These are phyloP conservation scores for Apoderus coryli DNA, from an alignment of 2,888 invertebrate genomes.

Conservation along the genomic window DNA sequence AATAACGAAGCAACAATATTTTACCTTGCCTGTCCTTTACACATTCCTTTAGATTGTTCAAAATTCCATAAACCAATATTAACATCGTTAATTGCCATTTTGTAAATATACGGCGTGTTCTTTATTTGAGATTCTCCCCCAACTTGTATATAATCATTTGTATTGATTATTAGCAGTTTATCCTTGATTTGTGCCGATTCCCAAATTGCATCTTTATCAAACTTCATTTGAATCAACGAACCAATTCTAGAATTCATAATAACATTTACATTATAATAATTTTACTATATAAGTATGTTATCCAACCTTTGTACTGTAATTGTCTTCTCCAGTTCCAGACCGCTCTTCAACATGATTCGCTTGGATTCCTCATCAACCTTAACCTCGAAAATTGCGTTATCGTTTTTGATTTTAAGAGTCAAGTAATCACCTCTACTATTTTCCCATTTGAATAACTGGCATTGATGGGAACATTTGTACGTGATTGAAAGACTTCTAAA, in stretches of 20 bases:
- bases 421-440: conserved; percentile 3
- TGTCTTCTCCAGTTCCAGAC: conserved; percentile 15
- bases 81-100: conserved; percentile 59
- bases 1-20: too few relatives aligned
- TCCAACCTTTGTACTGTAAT: conserved; percentile 16
- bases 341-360: conserved; percentile 13
- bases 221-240: conserved; percentile 18
- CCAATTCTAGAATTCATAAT: conserved; percentile 19
- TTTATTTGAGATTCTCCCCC: conserved; percentile 16
- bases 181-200: conserved; percentile 13
- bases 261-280: too few relatives aligned
- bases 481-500: conserved; percentile 21
- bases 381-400: not conserved
- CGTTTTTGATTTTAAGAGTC: not conserved
- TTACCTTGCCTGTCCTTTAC: conserved; percentile 26
- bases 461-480: conserved; percentile 22
- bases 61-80: conserved; percentile 86
- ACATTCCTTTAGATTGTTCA: conserved; percentile 42
- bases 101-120: conserved; percentile 67
- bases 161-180: conserved; percentile 14
- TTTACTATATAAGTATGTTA: conserved; percentile 14
- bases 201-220: conserved; percentile 13
- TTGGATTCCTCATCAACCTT: conserved; percentile 1
- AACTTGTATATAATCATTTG: conserved; percentile 19
- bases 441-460: conserved; percentile 20